Evolutionary conservation across 2,113 vertebrate species (phyloP).

Genomic region (Oostethus manadensis): DNA sequence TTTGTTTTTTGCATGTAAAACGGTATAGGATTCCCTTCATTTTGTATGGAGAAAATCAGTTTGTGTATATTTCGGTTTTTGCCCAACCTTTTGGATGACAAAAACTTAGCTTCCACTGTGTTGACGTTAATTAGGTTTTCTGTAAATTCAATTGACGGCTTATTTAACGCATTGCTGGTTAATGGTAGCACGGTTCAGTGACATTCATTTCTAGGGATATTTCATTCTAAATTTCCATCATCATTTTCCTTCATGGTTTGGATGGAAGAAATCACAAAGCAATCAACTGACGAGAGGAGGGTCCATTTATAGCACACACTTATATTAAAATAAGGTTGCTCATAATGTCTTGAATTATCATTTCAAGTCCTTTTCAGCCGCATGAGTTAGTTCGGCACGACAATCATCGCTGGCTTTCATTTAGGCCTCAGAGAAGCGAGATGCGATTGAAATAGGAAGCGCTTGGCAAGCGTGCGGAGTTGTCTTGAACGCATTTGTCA

Average conservation of each 20-base stretch:
- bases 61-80: too few species aligned
- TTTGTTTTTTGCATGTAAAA: too few species aligned
- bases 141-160: too few species aligned
- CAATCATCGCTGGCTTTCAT: background rate
- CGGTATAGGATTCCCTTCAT: too few species aligned
- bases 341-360: background rate
- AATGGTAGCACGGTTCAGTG: too few species aligned
- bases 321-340: background rate
- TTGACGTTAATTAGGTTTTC: too few species aligned
- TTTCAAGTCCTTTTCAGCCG: background rate
- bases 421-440: background rate
- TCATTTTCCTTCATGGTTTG: background rate
- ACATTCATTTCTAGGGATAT: too few species aligned
- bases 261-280: background rate
- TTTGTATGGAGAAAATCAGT: too few species aligned
- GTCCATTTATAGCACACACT: background rate
- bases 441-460: conserved; percentile 41
- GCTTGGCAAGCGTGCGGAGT: conserved; percentile 22
- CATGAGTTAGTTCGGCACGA: background rate
- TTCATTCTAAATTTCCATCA: too few species aligned
- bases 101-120: too few species aligned
- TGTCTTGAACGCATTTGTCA: conserved; percentile 56
- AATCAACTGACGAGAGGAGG: background rate
- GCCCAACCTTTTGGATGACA: too few species aligned
- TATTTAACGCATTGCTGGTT: too few species aligned